phyloP scores from a whole-genome alignment of 2,888 invertebrate species.

The Pseudococcus longispinus region DNA sequence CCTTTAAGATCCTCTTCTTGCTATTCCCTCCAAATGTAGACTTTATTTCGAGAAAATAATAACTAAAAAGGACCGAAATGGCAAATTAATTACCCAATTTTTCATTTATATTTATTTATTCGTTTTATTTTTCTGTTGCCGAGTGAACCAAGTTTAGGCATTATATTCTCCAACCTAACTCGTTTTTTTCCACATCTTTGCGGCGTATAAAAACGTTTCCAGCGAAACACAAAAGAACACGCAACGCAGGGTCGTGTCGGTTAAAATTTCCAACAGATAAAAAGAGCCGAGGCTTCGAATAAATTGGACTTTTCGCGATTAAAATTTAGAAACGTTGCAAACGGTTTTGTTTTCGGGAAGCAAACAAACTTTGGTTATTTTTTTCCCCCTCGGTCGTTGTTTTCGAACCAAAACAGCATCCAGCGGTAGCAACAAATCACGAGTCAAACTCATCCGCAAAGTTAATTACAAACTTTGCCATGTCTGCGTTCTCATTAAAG shows the following conservation, averaged over 20 bases:
- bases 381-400: background rate
- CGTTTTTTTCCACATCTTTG: background rate
- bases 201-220: background rate
- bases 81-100: background rate
- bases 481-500: conserved; percentile 29
- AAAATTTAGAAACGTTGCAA: conserved; percentile 8
- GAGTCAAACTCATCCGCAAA: conserved; percentile 33
- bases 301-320: conserved; percentile 23
- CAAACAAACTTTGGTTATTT: background rate
- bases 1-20: background rate
- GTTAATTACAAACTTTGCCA: conserved; percentile 40
- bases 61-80: background rate
- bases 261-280: conserved; percentile 17
- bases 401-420: background rate
- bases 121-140: background rate
- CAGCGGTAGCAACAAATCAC: conserved; percentile 17
- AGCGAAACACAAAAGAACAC: background rate
- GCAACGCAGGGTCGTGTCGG: background rate
- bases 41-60: background rate
- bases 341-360: background rate
- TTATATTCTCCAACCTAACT: background rate
- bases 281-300: background rate
- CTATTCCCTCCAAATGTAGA: background rate
- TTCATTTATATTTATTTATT: background rate
- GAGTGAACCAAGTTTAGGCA: background rate